These are phyloP conservation scores for Tychaedon coryphoeus DNA, from an alignment of 2,113 vertebrate species.

Conservation along the genomic window DNA sequence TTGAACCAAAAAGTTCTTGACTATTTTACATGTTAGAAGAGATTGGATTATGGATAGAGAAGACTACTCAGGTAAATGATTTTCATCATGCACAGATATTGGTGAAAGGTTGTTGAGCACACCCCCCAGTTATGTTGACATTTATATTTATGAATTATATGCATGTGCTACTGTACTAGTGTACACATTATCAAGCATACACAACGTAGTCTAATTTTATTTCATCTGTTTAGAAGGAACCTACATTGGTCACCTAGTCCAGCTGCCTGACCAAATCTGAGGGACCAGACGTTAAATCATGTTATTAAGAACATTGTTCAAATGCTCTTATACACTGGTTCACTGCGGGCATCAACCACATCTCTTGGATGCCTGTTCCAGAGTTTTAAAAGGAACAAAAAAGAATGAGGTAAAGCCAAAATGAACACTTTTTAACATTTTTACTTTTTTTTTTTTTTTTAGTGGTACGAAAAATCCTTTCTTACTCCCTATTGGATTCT, in stretches of 20 bases:
- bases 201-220: neutral
- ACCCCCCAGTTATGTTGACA: fast-evolving
- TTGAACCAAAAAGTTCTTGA: neutral
- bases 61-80: neutral
- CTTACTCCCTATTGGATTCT: neutral
- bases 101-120: neutral
- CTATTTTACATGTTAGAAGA: neutral
- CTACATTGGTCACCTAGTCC: neutral
- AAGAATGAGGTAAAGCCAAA: neutral
- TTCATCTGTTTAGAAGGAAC: neutral
- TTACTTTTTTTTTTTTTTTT: neutral
- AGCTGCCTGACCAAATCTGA: neutral
- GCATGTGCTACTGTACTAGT: neutral
- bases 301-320: neutral
- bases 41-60: neutral
- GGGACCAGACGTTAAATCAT: neutral
- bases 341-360: fast-evolving
- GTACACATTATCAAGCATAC: neutral
- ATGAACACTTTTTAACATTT: neutral
- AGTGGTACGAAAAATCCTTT: neutral
- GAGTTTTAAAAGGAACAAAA: neutral
- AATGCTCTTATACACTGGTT: neutral
- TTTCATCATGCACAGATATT: neutral
- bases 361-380: neutral
- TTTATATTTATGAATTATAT: neutral